Evolutionary conservation across 2,113 vertebrate genomes (phyloP).

Genomic region (Datnioides undecimradiatus): DNA sequence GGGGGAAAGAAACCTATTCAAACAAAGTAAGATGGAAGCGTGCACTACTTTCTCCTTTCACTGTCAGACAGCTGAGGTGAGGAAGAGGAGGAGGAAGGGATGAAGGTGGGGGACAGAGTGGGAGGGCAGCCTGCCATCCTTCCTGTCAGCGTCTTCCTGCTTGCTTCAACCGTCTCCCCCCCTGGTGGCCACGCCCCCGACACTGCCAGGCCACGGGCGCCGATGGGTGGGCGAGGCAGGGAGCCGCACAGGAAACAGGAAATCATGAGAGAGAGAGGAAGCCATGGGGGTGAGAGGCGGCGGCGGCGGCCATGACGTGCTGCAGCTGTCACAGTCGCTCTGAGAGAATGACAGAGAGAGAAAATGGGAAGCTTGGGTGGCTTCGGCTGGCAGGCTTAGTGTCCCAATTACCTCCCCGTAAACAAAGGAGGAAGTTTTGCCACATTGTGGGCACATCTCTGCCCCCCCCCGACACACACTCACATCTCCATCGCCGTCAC

Average conservation of each 20-base stretch:
- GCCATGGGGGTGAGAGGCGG: slow-evolving; percentile 51
- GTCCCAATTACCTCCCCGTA: slow-evolving; percentile 76
- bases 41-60: not conserved
- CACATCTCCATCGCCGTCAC: slow-evolving; percentile 1
- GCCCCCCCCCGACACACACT: slow-evolving; percentile 17
- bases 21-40: not conserved
- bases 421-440: slow-evolving; percentile 78
- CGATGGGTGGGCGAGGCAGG: slow-evolving; percentile 51
- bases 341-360: slow-evolving; percentile 52
- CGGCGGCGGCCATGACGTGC: slow-evolving; percentile 37
- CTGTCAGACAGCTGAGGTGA: slow-evolving; percentile 44
- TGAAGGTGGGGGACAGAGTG: slow-evolving; percentile 5
- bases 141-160: slow-evolving; percentile 70
- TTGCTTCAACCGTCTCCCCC: slow-evolving; percentile 52
- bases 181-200: slow-evolving; percentile 63
- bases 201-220: slow-evolving; percentile 45
- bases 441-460: slow-evolving; percentile 61
- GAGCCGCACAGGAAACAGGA: slow-evolving; percentile 69
- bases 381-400: slow-evolving; percentile 47
- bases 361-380: slow-evolving; percentile 30
- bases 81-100: slow-evolving; percentile 40
- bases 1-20: not conserved
- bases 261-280: slow-evolving; percentile 67
- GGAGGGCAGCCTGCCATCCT: slow-evolving; percentile 48
- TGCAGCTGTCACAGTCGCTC: slow-evolving; percentile 60